Conservation (phyloP, 2,888 invertebrate species). For the Aplocera efformata region DNA sequence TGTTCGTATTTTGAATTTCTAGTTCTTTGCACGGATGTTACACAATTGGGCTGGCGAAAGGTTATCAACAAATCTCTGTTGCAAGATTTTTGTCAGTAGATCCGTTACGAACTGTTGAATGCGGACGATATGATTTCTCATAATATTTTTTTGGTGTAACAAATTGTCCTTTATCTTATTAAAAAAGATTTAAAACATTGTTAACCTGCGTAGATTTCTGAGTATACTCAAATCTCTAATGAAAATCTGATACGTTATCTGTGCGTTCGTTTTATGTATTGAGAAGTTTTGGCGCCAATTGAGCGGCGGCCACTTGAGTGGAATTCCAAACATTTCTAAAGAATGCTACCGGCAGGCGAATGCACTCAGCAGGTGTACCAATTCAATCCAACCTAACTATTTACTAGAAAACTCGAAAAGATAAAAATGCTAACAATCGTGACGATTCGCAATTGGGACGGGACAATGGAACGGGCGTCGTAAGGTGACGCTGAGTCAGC, state of each 20-base stretch:
- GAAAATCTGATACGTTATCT: no score
- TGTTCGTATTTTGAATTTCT: slow-evolving; percentile 17
- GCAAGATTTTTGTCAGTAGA: slow-evolving; percentile 8
- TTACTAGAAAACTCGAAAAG: slow-evolving; percentile 35
- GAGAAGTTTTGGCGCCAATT: background rate
- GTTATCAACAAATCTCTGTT: slow-evolving; percentile 18
- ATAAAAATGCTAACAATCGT: slow-evolving; percentile 43
- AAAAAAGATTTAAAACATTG: no score
- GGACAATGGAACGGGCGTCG: slow-evolving; percentile 45
- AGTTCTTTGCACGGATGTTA: slow-evolving; percentile 12
- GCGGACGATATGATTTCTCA: no score
- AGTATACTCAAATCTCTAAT: no score
- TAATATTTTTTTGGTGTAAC: no score
- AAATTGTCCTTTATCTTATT: no score
- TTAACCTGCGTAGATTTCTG: no score
- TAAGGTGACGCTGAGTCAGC: slow-evolving; percentile 71
- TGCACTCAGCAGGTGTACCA: slow-evolving; percentile 13
- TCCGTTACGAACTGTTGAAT: no score
- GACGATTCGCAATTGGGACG: slow-evolving; percentile 42
- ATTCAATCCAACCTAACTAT: slow-evolving; percentile 26
- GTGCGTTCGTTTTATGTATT: no score
- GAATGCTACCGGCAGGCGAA: slow-evolving; percentile 1
- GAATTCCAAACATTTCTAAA: background rate
- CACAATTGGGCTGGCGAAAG: slow-evolving; percentile 21
- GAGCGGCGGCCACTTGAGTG: background rate